Evolutionary conservation across 2,888 invertebrate genomes (phyloP).

Genomic region (Acanthopleura granulata): DNA sequence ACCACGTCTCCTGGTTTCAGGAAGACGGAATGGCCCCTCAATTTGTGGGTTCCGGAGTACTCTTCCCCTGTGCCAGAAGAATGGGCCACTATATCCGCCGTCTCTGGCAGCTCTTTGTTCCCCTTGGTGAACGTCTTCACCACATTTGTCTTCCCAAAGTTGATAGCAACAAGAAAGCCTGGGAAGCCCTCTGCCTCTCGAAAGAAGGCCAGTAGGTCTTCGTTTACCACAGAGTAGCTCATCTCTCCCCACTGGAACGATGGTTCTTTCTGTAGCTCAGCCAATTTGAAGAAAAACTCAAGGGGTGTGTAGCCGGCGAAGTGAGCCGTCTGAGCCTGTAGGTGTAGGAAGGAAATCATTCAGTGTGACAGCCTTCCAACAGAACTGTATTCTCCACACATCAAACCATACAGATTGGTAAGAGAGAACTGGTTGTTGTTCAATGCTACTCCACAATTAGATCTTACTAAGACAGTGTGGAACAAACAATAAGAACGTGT

Average conservation of each 20-base stretch:
- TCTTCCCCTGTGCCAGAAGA: conserved; percentile 25
- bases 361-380: too few species aligned
- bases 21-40: neutral
- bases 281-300: conserved; percentile 48
- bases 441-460: too few species aligned
- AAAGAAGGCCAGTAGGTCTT: conserved; percentile 55
- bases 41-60: neutral
- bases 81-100: conserved; percentile 46
- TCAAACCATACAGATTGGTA: too few species aligned
- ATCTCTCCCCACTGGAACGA: conserved; percentile 63
- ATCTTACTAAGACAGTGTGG: neutral
- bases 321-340: conserved; percentile 53
- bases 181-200: conserved; percentile 62
- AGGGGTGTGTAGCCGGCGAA: conserved; percentile 40
- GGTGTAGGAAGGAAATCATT: too few species aligned
- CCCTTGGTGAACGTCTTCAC: conserved; percentile 33
- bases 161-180: conserved; percentile 60
- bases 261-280: conserved; percentile 50
- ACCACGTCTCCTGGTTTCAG: conserved; percentile 16
- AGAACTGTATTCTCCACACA: too few species aligned
- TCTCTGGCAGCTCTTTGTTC: conserved; percentile 32
- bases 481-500: too few species aligned
- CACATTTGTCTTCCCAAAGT: conserved; percentile 44
- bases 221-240: conserved; percentile 29
- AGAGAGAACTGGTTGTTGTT: too few species aligned